A percentile compares a stretch with the other conserved stretches of the same genome.
Conservation (phyloP, 2,113 vertebrate species). For the Calyptommatus sinebrachiatus region DNA sequence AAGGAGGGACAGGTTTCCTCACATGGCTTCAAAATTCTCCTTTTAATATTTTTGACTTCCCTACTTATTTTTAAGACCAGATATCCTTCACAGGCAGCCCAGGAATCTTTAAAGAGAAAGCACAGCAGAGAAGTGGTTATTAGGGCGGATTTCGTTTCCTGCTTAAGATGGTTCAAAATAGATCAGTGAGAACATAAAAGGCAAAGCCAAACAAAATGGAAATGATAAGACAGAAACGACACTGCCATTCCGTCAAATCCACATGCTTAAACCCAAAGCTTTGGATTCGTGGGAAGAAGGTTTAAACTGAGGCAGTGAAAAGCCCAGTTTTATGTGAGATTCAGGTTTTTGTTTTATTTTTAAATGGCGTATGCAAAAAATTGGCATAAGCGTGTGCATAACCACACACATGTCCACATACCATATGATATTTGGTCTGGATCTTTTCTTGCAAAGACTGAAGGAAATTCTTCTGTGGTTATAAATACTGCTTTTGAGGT, state of each 20-base stretch:
- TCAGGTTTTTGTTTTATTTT: background rate
- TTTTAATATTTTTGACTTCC: slow-evolving; percentile 18
- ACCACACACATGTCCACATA: slow-evolving; percentile 37
- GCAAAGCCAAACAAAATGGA: slow-evolving; percentile 48
- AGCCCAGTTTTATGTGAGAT: slow-evolving; percentile 41
- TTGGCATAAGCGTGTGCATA: background rate
- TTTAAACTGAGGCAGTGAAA: slow-evolving; percentile 28
- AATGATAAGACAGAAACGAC: slow-evolving; percentile 48
- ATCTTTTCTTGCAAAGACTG: slow-evolving; percentile 30
- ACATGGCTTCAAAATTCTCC: slow-evolving; percentile 59
- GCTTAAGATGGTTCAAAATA: slow-evolving; percentile 51
- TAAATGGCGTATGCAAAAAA: slow-evolving; percentile 53
- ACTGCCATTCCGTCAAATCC: slow-evolving; percentile 34
- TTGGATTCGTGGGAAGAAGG: slow-evolving; percentile 36
- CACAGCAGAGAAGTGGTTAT: slow-evolving; percentile 34
- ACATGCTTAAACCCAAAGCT: slow-evolving; percentile 18
- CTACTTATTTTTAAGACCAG: slow-evolving; percentile 41
- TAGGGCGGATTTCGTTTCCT: slow-evolving; percentile 50
- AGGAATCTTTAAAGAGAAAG: slow-evolving; percentile 34
- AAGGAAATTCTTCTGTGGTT: slow-evolving; percentile 16
- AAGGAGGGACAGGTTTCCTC: slow-evolving; percentile 48
- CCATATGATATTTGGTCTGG: slow-evolving; percentile 46
- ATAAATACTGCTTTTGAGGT: slow-evolving; percentile 28
- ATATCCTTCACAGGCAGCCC: slow-evolving; percentile 51
- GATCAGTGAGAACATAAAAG: slow-evolving; percentile 56